A percentile compares a stretch with the other conserved stretches of the same genome.
These are phyloP conservation scores for Argyresthia albistria DNA, from an alignment of 2,888 invertebrate genomes.

Conservation along the genomic window DNA sequence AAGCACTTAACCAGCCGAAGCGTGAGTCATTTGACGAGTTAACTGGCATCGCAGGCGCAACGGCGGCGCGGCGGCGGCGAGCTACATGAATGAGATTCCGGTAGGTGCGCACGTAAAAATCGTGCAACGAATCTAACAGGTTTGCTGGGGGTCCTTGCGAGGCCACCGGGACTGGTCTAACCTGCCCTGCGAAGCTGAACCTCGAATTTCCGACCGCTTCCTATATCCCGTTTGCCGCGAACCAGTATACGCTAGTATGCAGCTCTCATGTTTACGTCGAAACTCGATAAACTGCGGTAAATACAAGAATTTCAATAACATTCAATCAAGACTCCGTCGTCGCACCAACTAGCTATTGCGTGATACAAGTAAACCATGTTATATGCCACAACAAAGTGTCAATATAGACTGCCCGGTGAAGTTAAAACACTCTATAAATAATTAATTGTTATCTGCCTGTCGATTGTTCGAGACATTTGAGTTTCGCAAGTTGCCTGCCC, in stretches of 20 bases:
- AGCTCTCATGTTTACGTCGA: neutral
- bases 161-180: constrained; percentile 72
- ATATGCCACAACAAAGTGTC: constrained; percentile 12
- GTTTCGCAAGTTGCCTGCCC: constrained; percentile 56
- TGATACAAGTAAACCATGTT: neutral
- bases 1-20: constrained; percentile 62
- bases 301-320: too few relatives aligned
- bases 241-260: constrained; percentile 15
- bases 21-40: constrained; percentile 70
- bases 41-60: constrained; percentile 42
- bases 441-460: constrained; percentile 51
- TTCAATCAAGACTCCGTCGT: too few relatives aligned
- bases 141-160: constrained; percentile 70
- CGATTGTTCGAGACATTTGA: constrained; percentile 49
- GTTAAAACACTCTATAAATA: constrained; percentile 30
- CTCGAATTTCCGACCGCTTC: constrained; percentile 64
- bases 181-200: constrained; percentile 66
- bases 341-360: too few relatives aligned
- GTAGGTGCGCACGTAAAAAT: constrained; percentile 73
- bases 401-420: constrained; percentile 13
- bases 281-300: neutral
- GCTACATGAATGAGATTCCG: constrained; percentile 68
- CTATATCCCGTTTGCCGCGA: constrained; percentile 47
- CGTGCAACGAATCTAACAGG: constrained; percentile 73
- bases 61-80: constrained; percentile 36